Conservation (phyloP, 35 echinoderm and acorn worm genomes). For the Apostichopus californicus region DNA sequence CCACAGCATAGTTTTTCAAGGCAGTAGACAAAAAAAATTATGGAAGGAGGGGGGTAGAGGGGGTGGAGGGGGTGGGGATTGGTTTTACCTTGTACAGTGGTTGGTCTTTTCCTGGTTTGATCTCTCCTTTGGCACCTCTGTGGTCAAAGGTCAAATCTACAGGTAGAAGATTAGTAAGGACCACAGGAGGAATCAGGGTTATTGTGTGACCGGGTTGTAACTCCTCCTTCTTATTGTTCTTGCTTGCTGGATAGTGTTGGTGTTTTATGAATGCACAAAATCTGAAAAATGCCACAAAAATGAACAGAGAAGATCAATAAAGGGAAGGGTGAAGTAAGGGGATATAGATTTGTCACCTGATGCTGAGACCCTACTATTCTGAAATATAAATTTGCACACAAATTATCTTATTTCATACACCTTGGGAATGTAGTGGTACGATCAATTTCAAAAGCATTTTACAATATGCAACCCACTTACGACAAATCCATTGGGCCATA, state of each 20-base stretch:
- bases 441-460: not conserved
- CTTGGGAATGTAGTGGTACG: not conserved
- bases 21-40: no score
- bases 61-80: no score
- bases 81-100: constrained; percentile 84
- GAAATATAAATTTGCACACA: not conserved
- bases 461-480: not conserved
- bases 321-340: no score
- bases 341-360: no score
- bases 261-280: constrained; percentile 79
- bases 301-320: no score
- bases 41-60: no score
- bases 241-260: constrained; percentile 65
- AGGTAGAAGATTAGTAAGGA: constrained; percentile 90
- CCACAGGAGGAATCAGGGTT: constrained; percentile 85
- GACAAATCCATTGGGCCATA: no score
- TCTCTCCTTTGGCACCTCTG: constrained; percentile 58
- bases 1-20: no score
- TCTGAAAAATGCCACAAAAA: not conserved
- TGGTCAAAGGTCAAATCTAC: constrained; percentile 79
- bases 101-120: constrained; percentile 88
- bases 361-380: not conserved
- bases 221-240: not conserved
- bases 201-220: constrained; percentile 84
- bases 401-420: no score